Conservation (phyloP, 2,113 vertebrate genomes). For the Tursiops truncatus region DNA sequence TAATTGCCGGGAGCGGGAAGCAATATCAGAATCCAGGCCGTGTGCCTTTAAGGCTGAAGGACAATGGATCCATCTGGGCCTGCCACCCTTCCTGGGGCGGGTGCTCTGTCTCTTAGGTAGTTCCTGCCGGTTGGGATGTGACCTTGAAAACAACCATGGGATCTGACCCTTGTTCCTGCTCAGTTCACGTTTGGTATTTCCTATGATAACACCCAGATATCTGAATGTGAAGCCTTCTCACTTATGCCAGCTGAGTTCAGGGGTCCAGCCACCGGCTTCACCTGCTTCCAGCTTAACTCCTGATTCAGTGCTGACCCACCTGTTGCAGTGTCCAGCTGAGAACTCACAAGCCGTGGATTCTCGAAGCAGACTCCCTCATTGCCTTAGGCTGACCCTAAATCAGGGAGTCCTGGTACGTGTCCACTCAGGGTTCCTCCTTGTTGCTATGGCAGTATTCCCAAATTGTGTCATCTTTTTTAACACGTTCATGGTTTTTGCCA, state of each 20-base stretch:
- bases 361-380: background rate
- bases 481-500: background rate
- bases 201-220: background rate
- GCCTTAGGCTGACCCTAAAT: background rate
- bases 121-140: constrained; percentile 8
- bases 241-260: background rate
- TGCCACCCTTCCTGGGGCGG: background rate
- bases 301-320: background rate
- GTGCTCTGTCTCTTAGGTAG: background rate
- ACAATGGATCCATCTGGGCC: background rate
- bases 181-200: constrained; percentile 25
- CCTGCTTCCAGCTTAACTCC: background rate
- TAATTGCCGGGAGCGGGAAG: background rate
- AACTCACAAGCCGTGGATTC: background rate
- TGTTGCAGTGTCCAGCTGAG: background rate
- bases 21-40: background rate
- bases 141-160: background rate
- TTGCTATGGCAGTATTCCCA: background rate
- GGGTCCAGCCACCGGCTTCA: background rate
- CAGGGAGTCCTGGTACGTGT: background rate
- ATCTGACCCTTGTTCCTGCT: constrained; percentile 21
- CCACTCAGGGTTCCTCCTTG: background rate
- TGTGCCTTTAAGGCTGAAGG: background rate
- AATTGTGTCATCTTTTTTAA: background rate
- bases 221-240: background rate